Base-by-base conservation (phyloP, 1,140 invertebrate species). In the Drosophila pseudoobscura region DNA sequence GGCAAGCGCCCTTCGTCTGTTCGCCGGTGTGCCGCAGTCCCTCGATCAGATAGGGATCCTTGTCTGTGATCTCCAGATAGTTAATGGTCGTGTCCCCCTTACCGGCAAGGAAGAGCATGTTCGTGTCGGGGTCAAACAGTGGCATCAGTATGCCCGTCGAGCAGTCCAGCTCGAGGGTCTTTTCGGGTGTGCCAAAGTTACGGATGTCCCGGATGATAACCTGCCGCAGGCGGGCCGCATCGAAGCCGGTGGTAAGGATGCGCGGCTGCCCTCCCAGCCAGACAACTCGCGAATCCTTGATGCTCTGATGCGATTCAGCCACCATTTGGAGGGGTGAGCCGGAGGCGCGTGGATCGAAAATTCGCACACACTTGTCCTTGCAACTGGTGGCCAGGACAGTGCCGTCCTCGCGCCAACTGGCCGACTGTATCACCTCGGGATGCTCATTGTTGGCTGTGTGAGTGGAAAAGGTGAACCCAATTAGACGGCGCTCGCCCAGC, bases 21-120 rank as follows among this genome's bases (percentile, higher is more conserved):
- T 97, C 96, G 26, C 96, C 96, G 6, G 90, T 91, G 58, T 91
- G 90, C 1, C 90, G 72, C 6, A 92, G 20, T 50, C 97, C 97
- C 92, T 98, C 97, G 59, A 96, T 95, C 1, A 98, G 91, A 90
- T 94, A 96, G 1, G 97, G 97, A 83, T 97, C 96, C 78, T 95
- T 94, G 62, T 97, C 96, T 29, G 94, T 95, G 0, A 98, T 94
- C 92, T 98, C 97, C 94, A 97, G 94, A 79, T 97, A 98, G 26
- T 94, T 93, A 47, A 98, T 97, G 0, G 96, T 97, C 0, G 96
- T 96, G 84, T 97, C 97, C 7, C 96, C 97, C 93, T 98, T 98
- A n/a, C 97, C 97, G 77, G 96, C 96, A 39, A 98, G 92, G 92
- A 98, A 98, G 22, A 98, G 93, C 97, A 98, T 98, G 72, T 96